A percentile compares a stretch with the other conserved stretches of the same genome.
These are phyloP conservation scores for Nomada lathburiana DNA, from an alignment of 2,888 invertebrate species.

Conservation along the genomic window DNA sequence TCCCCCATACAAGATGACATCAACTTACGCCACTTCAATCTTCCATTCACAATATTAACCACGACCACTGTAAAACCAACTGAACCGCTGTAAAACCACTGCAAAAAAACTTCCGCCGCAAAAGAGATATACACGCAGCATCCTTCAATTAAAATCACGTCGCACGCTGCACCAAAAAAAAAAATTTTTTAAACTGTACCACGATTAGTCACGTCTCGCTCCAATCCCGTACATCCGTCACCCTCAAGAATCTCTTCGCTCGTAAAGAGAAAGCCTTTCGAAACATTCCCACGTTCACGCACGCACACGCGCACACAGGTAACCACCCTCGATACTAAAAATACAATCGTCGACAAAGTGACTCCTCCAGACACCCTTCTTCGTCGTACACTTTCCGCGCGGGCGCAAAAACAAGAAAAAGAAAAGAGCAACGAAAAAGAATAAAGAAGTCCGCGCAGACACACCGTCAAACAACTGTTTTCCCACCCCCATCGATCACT, in stretches of 20 bases:
- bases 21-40: neutral
- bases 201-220: slow-evolving; percentile 3
- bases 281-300: slow-evolving; percentile 42
- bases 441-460: neutral
- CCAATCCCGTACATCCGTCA: too few species aligned
- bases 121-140: neutral
- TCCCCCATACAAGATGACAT: neutral
- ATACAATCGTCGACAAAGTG: slow-evolving; percentile 4
- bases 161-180: neutral
- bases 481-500: slow-evolving; percentile 61
- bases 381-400: neutral
- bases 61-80: too few species aligned
- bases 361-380: neutral
- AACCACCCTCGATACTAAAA: slow-evolving; percentile 26
- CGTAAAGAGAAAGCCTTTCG: slow-evolving; percentile 1
- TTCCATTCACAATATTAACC: neutral
- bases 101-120: neutral
- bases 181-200: neutral
- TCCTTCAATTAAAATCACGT: too few species aligned
- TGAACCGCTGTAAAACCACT: too few species aligned
- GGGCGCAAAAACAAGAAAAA: neutral
- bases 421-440: neutral
- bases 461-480: slow-evolving; percentile 52
- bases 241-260: neutral
- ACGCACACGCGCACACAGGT: neutral